Evolutionary conservation across 2,797 vertebrate species (phyloP).

Genomic region (Urophycis tenuis): DNA sequence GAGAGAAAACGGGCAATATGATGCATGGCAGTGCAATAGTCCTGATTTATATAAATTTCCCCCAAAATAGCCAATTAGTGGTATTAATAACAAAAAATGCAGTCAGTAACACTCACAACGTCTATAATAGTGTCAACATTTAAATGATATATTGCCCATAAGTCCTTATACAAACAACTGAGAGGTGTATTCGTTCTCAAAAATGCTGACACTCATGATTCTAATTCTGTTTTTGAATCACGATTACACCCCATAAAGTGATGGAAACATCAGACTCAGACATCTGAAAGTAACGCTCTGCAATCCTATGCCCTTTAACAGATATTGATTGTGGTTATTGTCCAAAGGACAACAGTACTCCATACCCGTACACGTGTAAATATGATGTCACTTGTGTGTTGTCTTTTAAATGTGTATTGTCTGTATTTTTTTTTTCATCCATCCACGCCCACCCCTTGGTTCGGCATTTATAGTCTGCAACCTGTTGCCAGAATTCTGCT

Average conservation of each 20-base stretch:
- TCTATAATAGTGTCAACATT: background rate
- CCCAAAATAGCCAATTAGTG: slow-evolving; percentile 3
- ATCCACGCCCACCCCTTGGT: background rate
- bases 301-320: background rate
- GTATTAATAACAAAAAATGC: background rate
- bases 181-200: background rate
- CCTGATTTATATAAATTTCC: background rate
- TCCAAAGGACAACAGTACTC: background rate
- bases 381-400: background rate
- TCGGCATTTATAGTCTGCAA: background rate
- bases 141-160: background rate
- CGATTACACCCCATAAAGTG: too few species aligned
- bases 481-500: background rate
- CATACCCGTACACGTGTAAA: background rate
- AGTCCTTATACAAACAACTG: background rate
- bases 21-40: slow-evolving; percentile 2
- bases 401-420: too few species aligned
- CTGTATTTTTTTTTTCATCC: too few species aligned
- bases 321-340: slow-evolving; percentile 14
- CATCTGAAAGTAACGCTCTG: background rate
- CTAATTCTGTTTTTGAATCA: too few species aligned
- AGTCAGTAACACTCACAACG: background rate
- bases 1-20: background rate
- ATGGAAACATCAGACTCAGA: background rate
- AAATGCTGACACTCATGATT: background rate